These are phyloP conservation scores for Melanerpes aurifrons DNA, from an alignment of 2,113 vertebrate genomes.

Conservation along the genomic window DNA sequence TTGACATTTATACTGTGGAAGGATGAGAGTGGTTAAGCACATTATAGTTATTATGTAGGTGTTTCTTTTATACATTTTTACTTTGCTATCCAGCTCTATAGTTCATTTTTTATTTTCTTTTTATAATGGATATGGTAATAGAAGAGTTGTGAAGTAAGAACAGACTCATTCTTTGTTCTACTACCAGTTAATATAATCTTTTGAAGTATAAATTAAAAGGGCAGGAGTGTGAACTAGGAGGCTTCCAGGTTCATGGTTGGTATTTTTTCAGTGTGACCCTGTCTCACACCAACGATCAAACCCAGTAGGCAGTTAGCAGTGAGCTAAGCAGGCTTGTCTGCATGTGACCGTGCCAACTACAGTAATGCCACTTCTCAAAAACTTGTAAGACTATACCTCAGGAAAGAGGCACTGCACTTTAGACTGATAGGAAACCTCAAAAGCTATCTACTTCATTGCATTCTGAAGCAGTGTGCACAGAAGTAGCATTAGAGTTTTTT, in stretches of 20 bases:
- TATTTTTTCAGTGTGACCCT: background rate
- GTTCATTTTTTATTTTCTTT: background rate
- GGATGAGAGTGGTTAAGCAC: background rate
- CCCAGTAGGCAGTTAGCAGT: background rate
- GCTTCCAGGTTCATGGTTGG: background rate
- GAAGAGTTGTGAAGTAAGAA: background rate
- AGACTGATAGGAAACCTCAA: background rate
- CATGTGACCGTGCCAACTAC: background rate
- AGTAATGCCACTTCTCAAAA: background rate
- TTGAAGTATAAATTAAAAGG: conserved; percentile 48
- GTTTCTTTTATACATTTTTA: background rate
- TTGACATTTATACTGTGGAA: background rate
- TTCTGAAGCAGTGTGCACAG: background rate
- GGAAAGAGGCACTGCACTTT: background rate
- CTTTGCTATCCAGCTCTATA: background rate
- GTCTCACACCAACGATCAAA: conserved; percentile 1
- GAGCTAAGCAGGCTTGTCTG: background rate
- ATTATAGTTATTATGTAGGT: background rate
- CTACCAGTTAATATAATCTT: background rate
- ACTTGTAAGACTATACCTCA: background rate
- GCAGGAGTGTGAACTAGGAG: background rate
- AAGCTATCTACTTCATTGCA: background rate
- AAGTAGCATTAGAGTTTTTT: background rate
- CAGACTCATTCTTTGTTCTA: background rate
- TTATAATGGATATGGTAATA: background rate